Evolutionary conservation across 2,888 invertebrate genomes (phyloP).

Genomic region (Xanthorhoe designata): DNA sequence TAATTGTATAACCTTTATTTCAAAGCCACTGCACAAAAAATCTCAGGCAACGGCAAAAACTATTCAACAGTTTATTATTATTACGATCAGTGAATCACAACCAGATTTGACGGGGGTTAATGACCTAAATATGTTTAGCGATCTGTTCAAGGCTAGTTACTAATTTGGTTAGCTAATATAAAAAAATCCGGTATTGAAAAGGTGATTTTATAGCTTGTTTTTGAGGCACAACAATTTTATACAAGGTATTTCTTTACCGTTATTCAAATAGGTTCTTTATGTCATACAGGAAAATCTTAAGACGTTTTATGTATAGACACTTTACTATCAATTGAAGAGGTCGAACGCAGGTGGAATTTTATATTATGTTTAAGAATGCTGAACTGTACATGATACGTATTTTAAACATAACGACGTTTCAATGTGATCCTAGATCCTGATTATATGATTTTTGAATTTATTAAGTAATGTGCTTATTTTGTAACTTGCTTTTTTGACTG

Average conservation of each 20-base stretch:
- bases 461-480: background rate
- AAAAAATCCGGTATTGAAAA: slow-evolving; percentile 72
- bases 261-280: slow-evolving; percentile 53
- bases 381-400: slow-evolving; percentile 18
- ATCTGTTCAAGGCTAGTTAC: slow-evolving; percentile 80
- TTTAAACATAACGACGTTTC: too few species aligned
- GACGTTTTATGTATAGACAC: slow-evolving; percentile 10
- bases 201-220: slow-evolving; percentile 64
- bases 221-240: slow-evolving; percentile 57
- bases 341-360: slow-evolving; percentile 51
- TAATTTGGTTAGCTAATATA: slow-evolving; percentile 74
- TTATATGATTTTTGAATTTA: too few species aligned
- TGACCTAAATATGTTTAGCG: slow-evolving; percentile 83
- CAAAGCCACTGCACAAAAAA: slow-evolving; percentile 64
- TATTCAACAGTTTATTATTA: slow-evolving; percentile 81
- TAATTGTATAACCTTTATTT: slow-evolving; percentile 72
- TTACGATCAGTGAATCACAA: slow-evolving; percentile 84
- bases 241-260: slow-evolving; percentile 69
- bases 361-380: slow-evolving; percentile 37
- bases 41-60: slow-evolving; percentile 80
- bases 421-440: too few species aligned
- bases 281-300: slow-evolving; percentile 18
- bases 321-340: slow-evolving; percentile 40
- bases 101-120: slow-evolving; percentile 83
- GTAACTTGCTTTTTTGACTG: background rate